Percentiles rank a stretch among this genome's conserved stretches.
phyloP scores from a whole-genome alignment of 2,888 invertebrate genomes.

The Thalpophila matura region DNA sequence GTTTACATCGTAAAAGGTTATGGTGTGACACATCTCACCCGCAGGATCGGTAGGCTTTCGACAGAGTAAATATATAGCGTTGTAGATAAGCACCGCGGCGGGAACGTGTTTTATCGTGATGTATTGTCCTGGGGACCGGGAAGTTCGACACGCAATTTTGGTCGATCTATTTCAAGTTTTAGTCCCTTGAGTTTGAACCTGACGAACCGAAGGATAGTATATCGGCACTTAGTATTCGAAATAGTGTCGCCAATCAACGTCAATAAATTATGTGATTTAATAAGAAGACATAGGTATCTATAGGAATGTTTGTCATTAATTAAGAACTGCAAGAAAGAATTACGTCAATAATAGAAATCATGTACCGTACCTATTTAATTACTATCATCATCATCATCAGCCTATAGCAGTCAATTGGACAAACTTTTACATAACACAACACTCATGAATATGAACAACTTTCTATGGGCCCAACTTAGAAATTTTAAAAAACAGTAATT shows the following conservation, averaged over 20 bases:
- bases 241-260: not conserved
- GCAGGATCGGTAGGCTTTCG: conserved; percentile 24
- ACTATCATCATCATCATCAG: too few relatives aligned
- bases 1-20: conserved; percentile 19
- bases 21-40: conserved; percentile 13
- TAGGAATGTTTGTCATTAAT: too few relatives aligned
- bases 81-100: conserved; percentile 18
- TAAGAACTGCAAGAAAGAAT: too few relatives aligned
- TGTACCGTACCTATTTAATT: too few relatives aligned
- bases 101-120: conserved; percentile 42
- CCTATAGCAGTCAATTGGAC: too few relatives aligned
- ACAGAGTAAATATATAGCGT: conserved; percentile 29
- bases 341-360: too few relatives aligned
- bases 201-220: not conserved
- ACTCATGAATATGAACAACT: too few relatives aligned
- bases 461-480: too few relatives aligned
- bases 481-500: too few relatives aligned
- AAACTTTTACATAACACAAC: too few relatives aligned
- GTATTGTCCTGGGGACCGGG: conserved; percentile 33
- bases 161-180: conserved; percentile 45
- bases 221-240: not conserved
- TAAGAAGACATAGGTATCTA: conserved; percentile 2
- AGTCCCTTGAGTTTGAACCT: conserved; percentile 13
- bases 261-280: not conserved
- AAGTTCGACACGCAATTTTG: conserved; percentile 49